phyloP scores from a whole-genome alignment of 2,888 invertebrate species.

The Spisula solida region DNA sequence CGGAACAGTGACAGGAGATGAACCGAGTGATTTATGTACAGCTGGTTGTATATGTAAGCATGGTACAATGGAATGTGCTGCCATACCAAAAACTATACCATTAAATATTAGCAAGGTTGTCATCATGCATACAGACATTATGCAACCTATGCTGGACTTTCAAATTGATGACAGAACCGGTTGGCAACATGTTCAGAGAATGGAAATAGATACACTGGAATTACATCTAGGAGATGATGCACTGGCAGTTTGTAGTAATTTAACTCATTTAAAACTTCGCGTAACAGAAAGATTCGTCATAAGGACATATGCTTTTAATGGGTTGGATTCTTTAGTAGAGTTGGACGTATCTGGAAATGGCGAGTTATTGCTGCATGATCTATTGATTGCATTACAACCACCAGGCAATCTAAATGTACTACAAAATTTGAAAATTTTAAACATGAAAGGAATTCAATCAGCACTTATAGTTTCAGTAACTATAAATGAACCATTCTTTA shows the following conservation, averaged over 20 bases:
- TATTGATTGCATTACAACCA: not conserved
- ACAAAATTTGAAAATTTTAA: slow-evolving; percentile 5
- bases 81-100: not conserved
- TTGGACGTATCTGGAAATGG: not conserved
- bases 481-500: not conserved
- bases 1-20: not conserved
- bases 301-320: not conserved
- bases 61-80: not conserved
- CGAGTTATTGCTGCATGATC: not conserved
- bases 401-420: not conserved
- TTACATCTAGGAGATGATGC: not conserved
- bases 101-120: not conserved
- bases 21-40: not conserved
- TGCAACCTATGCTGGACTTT: too few species aligned
- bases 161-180: not conserved
- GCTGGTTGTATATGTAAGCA: not conserved
- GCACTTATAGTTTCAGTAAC: not conserved
- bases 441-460: not conserved
- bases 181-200: slow-evolving; percentile 6
- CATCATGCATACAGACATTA: not conserved
- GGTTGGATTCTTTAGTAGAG: not conserved
- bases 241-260: not conserved
- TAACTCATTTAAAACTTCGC: not conserved
- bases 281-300: not conserved
- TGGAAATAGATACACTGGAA: not conserved